Base-by-base conservation (phyloP, 2,888 invertebrate genomes). In the Tanaodytes sp. region DNA sequence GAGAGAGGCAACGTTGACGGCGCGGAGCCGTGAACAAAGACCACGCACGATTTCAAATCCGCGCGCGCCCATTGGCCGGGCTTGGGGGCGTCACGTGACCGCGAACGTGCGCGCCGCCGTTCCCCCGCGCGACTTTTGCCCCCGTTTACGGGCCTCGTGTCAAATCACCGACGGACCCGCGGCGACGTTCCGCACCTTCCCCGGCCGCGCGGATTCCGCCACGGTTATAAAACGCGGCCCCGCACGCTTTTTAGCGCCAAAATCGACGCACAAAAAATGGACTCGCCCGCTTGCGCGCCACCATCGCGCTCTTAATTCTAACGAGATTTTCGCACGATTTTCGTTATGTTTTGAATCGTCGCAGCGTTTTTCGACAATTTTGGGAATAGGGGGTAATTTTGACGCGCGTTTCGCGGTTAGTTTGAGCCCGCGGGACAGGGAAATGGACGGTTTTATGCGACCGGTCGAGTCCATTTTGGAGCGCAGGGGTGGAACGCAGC, bases 31-130 rank as follows among this genome's bases (percentile, higher is more conserved):
- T 78, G 83, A 84, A 84, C 84, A 84, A 84, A 84, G 84, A 82
- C 80, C 82, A 84, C 82, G 84, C 83, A 83, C 82, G 83, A 85
- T 83, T 86, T 86, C 84, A 86, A 89, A 89, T 88, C 86, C 86
- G 71, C 71, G 67, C 42, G 73, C 77, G 81, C 62, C 83, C 83
- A 72, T 72, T 72, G 68, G 72, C 6, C 59, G 78, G 9, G 16
- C 2, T 0, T 2, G n/a, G n/a, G n/a, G n/a, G n/a, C 66, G 77
- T 88, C 89, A 89, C 88, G 89, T 89, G 89, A 86, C 84, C 76
- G 72, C 73, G 57, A 72, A 77, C 79, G 76, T 72, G 49, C n/a
- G 33, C 51, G 31, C 51, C 69, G 36, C 79, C 74, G 89, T 89
- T 23, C 89, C 88, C 89, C 37, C 33, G 39, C 15, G 43, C 42